Evolutionary conservation across 2,888 invertebrate species (phyloP), one percentile per base, ranked within the genome.

Genomic region (Drosophila infuscata): DNA sequence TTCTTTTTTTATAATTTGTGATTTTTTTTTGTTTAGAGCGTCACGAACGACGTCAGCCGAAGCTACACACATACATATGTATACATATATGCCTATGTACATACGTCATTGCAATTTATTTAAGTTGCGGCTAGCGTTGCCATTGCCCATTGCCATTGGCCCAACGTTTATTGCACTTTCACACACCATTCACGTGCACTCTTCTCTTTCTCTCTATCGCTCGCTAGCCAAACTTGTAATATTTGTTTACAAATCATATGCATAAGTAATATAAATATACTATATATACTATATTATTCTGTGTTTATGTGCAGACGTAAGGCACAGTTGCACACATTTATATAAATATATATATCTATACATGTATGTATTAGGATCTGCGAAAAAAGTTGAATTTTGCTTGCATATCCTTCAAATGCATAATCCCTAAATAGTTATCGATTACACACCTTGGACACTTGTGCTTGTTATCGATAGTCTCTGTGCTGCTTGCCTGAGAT

Each of bases 91-190:
- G 49, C 63, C 71, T 56, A 71, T 72, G 65, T 63, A 74, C 64
- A 74, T 85, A 86, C 85, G 85, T 86, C 85, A 86, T 86, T 81
- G 89, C 88, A 88, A 81, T 77, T 75, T 79, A 84, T 85, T 85
- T 85, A 51, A 84, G 74, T 70, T 82, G 61, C 51, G 72, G 53
- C 58, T 57, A 54, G n/a, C 43, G 43, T 43, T 73, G 68, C 59
- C 61, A 54, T 46, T 66, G 49, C 35, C 58, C 63, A 20, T 75
- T 67, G 72, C 62, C 69, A 70, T 74, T 70, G 65, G 49, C 58
- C 33, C 52, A 67, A 68, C 85, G 89, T 84, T 89, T 85, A 87
- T 85, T 85, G 89, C 85, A 85, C 85, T 85, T 85, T 84, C 88
- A 85, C 89, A 85, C 85, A 89, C 78, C 71, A 89, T 84, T 87